Conservation (phyloP, 1,140 invertebrate genomes). For the Macrostomum lignano region DNA sequence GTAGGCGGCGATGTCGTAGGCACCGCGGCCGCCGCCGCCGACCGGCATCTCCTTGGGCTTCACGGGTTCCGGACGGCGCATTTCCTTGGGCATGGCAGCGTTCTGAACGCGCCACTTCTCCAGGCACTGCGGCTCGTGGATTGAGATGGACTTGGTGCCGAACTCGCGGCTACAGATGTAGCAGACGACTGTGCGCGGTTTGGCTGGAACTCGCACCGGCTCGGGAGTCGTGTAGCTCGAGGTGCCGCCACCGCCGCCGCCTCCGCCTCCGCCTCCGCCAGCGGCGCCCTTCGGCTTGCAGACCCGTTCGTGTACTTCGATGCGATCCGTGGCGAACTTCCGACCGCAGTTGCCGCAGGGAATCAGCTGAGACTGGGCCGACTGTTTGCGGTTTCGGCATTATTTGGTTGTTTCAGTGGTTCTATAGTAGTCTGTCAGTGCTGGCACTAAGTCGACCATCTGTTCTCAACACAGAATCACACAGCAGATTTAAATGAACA, state of each 20-base stretch:
- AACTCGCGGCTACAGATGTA: conserved; percentile 29
- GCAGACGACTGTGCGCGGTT: conserved; percentile 13
- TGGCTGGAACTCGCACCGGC: no score
- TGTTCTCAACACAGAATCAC: no score
- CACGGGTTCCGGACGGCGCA: conserved; percentile 33
- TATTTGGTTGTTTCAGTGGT: no score
- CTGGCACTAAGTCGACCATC: no score
- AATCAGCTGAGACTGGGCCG: conserved; percentile 31
- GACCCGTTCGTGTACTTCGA: conserved; percentile 36
- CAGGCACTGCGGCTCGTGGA: conserved; percentile 47
- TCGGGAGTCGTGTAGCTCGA: no score
- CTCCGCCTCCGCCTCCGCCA: no score
- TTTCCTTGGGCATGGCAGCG: conserved; percentile 33
- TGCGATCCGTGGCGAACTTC: conserved; percentile 39
- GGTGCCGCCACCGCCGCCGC: no score
- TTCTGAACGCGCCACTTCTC: conserved; percentile 44
- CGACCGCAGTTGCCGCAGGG: conserved; percentile 38
- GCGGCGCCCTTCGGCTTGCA: no score
- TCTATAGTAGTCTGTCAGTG: no score
- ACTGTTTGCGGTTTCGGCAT: no score
- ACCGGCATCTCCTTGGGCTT: no score
- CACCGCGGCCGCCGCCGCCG: not conserved
- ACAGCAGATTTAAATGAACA: no score
- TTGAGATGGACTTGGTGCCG: conserved; percentile 29
- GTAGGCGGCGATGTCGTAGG: conserved; percentile 11